These are phyloP conservation scores for Teleiodes luculella DNA, from an alignment of 2,888 invertebrate species.

Conservation along the genomic window DNA sequence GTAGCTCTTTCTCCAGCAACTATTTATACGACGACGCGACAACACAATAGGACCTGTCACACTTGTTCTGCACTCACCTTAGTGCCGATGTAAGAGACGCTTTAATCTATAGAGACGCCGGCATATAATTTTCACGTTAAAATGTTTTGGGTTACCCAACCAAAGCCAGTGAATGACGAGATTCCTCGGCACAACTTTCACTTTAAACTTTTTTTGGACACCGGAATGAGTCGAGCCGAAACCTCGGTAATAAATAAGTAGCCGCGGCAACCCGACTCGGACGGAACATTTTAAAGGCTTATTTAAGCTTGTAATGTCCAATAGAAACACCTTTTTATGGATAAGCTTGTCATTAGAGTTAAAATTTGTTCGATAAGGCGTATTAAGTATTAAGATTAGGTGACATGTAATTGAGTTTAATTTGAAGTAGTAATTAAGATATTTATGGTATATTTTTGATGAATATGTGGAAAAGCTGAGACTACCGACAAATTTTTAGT, in stretches of 20 bases:
- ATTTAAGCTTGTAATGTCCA: not conserved
- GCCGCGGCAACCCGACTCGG: slow-evolving; percentile 1
- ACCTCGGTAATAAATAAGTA: not conserved
- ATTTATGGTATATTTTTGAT: too few relatives aligned
- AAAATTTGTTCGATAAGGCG: slow-evolving; percentile 7
- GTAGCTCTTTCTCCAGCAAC: too few relatives aligned
- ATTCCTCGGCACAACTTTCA: slow-evolving; percentile 69
- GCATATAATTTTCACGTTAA: slow-evolving; percentile 53
- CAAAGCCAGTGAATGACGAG: slow-evolving; percentile 53
- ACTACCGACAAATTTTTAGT: too few relatives aligned
- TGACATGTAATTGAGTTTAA: not conserved
- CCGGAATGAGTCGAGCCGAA: not conserved
- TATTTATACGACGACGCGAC: not conserved
- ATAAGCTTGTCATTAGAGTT: not conserved
- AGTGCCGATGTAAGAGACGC: not conserved
- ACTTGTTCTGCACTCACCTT: not conserved
- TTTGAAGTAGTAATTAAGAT: too few relatives aligned
- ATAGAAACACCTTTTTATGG: slow-evolving; percentile 6
- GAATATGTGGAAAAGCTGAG: too few relatives aligned
- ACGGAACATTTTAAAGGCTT: slow-evolving; percentile 1
- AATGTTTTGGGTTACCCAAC: slow-evolving; percentile 65
- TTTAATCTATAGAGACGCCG: slow-evolving; percentile 18
- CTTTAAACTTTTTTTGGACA: slow-evolving; percentile 65
- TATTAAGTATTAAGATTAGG: not conserved
- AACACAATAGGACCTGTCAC: not conserved